Conservation (phyloP, 2,113 vertebrate species). For the Notarius quadriscutis region DNA sequence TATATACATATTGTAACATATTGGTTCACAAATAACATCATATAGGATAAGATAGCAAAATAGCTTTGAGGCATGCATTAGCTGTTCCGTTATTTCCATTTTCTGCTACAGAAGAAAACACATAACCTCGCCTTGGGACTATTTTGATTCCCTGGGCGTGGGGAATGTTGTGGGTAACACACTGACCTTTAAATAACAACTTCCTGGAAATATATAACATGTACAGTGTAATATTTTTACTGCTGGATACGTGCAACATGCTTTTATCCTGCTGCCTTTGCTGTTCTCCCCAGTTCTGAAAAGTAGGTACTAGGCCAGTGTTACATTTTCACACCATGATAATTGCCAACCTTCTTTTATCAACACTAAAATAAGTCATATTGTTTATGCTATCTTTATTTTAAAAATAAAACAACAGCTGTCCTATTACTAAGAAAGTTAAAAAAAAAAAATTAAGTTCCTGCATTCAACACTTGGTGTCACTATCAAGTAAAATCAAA, state of each 20-base stretch:
- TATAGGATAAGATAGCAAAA: background rate
- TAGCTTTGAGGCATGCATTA: background rate
- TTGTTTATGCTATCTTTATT: background rate
- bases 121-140: background rate
- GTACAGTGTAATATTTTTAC: background rate
- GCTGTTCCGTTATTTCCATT: slow-evolving; percentile 1
- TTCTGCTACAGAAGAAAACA: background rate
- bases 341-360: background rate
- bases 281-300: background rate
- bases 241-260: background rate
- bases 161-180: background rate
- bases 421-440: background rate
- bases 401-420: background rate
- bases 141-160: background rate
- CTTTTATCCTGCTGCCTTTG: background rate
- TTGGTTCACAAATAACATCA: background rate
- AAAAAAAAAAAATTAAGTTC: background rate
- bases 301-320: background rate
- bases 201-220: background rate
- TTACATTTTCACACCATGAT: background rate
- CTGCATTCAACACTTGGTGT: background rate
- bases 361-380: background rate
- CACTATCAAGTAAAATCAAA: slow-evolving; percentile 10
- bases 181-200: background rate
- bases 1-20: background rate